Base-by-base conservation (phyloP, 2,797 vertebrate species). In the Brachyalestes nurse region DNA sequence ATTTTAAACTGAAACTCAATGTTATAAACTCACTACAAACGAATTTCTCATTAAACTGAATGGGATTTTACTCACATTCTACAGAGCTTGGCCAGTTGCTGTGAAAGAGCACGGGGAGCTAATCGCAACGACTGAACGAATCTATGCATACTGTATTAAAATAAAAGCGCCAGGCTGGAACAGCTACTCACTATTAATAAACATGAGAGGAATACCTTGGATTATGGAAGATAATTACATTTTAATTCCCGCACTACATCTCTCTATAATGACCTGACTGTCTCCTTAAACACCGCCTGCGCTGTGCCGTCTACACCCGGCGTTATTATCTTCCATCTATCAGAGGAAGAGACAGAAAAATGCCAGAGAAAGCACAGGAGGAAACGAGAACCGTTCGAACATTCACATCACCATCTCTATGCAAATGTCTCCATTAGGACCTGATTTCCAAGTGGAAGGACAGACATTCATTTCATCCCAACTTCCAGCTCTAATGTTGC, bases 351-450 rank as follows among this genome's bases (percentile, higher is more conserved):
- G 34, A 65, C 6, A 17, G 28, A 40, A 40, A 34, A 64, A 34
- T 17, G 72, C 57, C 70, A 1, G 25, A 75, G 66, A 51, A 81
- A 74, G 19, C 78, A 66, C 81, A 77, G 69, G 58, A 51, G 55
- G 69, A 77, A 80, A 64, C 42, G 51, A 38, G 69, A 62, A 40
- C 64, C 66, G 40, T n/a, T 75, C 57, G 42, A 64, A 65, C 75
- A 57, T 83, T 80, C 66, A 75, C 67, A 65, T 47, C 84, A 58
- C 62, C 28, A 83, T 84, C 53, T 83, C 75, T 81, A 79, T 74
- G 83, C 73, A 84, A 83, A 81, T 78, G 53, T 47, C 49, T 77
- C 77, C 67, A 85, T 82, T 85, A 79, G 66, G 64, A 40, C 42
- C 62, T 80, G 67, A 80, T 80, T 77, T 72, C 78, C 77, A 69